Base-by-base conservation (phyloP, 2,888 invertebrate species). In the Celastrina argiolus region DNA sequence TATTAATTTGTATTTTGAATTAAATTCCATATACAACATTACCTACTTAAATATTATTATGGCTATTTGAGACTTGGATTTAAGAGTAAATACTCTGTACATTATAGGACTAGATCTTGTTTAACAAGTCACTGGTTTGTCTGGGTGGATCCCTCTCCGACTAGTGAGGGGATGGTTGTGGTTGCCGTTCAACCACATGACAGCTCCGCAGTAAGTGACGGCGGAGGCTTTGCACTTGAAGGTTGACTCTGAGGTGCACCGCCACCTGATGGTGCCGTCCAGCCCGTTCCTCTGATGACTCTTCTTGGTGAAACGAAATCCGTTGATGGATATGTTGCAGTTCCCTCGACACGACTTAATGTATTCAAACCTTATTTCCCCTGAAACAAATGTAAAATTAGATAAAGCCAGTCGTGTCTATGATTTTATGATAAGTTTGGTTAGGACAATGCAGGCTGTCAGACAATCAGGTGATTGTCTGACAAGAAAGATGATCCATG, bases 91-190 rank as follows among this genome's bases (percentile, higher is more conserved):
- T 4, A 31, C 1, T 3, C 8, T 42, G 6, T 18, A 45, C 18
- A 6, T 16, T 45, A 18, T 18, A 45, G 18, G 7, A 18, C 18
- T 8, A 45, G 45, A 8, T 2, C 18, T 18, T 45, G 18, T 18
- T 45, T 10, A 45, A 18, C 10, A 2, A 10, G 18, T 26, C 12
- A 4, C 1, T 16, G 0, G 12, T 8, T 1, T 14, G 34, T 64
- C 26, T 45, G 22, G 8, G 45, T 34, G n/a, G 8, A 10, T 59
- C 34, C 31, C 41, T 36, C 56, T 41, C 0, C n/a, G 31, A 22
- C 41, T 56, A 7, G 41, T 67, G 1, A 64, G 67, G 6, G 34
- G 56, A 58, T 67, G 67, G 7, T 64, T 67, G 34, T 67, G 67
- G 16, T 34, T 64, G 8, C 58, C 64, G 26, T 64, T 58, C 10